Percentiles rank a stretch among this genome's conserved stretches.
These are phyloP conservation scores for Lynx canadensis DNA, from an alignment of 2,113 vertebrate genomes.

Conservation along the genomic window DNA sequence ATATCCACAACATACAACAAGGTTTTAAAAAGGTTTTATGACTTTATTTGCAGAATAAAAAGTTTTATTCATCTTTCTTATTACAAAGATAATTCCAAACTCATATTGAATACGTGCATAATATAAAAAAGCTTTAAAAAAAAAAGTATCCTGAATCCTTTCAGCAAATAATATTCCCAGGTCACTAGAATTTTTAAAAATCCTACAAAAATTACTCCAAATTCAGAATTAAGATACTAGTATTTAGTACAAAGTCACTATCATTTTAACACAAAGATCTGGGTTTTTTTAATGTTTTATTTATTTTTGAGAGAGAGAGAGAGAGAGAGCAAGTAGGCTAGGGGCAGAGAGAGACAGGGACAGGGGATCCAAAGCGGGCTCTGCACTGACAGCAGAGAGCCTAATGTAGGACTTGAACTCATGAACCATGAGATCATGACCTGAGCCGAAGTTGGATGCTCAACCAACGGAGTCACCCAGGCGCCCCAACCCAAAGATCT, in stretches of 20 bases:
- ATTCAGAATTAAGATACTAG: constrained; percentile 35
- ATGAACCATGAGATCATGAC: too few relatives aligned
- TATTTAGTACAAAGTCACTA: not conserved
- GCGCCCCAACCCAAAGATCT: not conserved
- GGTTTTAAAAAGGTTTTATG: not conserved
- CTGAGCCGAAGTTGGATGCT: too few relatives aligned
- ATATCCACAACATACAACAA: not conserved
- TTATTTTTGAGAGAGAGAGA: too few relatives aligned
- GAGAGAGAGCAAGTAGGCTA: too few relatives aligned
- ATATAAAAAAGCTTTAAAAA: not conserved
- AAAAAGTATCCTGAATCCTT: not conserved
- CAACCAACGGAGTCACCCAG: too few relatives aligned
- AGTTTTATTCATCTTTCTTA: not conserved
- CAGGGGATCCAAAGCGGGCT: too few relatives aligned
- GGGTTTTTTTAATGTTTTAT: too few relatives aligned
- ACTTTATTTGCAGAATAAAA: not conserved
- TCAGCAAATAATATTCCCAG: not conserved
- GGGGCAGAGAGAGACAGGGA: too few relatives aligned
- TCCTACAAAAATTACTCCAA: constrained; percentile 25
- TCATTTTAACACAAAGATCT: not conserved
- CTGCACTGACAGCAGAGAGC: too few relatives aligned
- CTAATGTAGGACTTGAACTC: too few relatives aligned
- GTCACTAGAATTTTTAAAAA: not conserved
- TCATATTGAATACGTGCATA: not conserved
- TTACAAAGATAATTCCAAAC: constrained; percentile 25